Base-by-base conservation (phyloP, 2,113 vertebrate species). In the Cyanocitta stelleri region DNA sequence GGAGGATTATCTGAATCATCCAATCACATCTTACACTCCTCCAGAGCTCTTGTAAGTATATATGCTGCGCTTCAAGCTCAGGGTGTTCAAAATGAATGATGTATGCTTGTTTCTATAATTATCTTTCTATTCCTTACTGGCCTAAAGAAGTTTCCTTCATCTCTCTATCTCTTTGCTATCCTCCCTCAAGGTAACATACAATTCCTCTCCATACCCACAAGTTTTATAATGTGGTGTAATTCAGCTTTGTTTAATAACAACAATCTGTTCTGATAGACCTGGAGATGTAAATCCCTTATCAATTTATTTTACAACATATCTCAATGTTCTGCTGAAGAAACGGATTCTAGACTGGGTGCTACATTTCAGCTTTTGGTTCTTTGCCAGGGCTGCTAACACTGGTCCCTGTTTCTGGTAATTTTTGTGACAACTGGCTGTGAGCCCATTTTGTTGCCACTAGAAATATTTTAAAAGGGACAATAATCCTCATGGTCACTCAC, bases 1-100 rank as follows among this genome's bases (percentile, higher is more conserved):
- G 49, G 16, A 91, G 29, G 41, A 30, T 91, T 82, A 56, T 94
- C 67, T 93, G 66, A 94, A 92, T 88, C 72, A 95, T 68, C 62
- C 64, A 69, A 90, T 90, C 75, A 86, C 55, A 86, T 89, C 64
- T 93, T 62, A 55, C 46, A 73, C 39, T 92, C 72, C 59, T 86
- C 64, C 68, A 77, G 76, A 92, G 43, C 78, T 86, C 62, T 79
- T 29, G 4, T 62, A 61, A 76, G n/a, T 83, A 58, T 41, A 94
- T 83, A 90, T 55, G 62, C 43, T 74, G 46, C 68, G 66, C 37
- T 77, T 64, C 62, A 49, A 13, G 85, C 29, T 67, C 74, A 76
- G 67, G 51, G 44, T 83, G 26, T 35, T 93, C n/a, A 74, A 87
- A 94, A 77, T 69, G 17, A 89, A 64, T 61, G 80, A 71, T 72